These are phyloP conservation scores for Nymphalis c-album DNA, from an alignment of 2,888 invertebrate species.

Conservation along the genomic window DNA sequence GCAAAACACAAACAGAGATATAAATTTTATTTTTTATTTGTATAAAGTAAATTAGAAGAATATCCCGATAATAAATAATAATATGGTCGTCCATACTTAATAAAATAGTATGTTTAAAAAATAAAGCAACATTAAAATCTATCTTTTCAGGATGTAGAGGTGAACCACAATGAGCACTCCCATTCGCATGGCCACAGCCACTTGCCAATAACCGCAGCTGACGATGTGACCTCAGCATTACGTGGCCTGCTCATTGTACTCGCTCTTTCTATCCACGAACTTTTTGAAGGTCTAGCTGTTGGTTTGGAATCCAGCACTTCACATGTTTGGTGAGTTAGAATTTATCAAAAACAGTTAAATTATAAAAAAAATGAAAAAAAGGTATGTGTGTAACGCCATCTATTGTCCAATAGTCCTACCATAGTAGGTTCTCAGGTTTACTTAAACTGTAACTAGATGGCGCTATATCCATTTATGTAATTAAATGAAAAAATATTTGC, in stretches of 20 bases:
- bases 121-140: background rate
- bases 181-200: constrained; percentile 72
- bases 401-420: constrained; percentile 42
- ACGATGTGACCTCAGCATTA: constrained; percentile 79
- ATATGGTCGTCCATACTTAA: background rate
- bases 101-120: background rate
- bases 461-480: constrained; percentile 28
- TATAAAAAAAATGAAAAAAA: constrained; percentile 22
- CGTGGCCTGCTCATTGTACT: constrained; percentile 90
- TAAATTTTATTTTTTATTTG: too few relatives aligned
- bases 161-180: constrained; percentile 46
- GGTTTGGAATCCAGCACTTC: constrained; percentile 85
- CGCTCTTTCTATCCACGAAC: constrained; percentile 91
- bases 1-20: too few relatives aligned
- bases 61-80: background rate
- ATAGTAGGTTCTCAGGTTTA: background rate
- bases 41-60: too few relatives aligned
- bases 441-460: constrained; percentile 44
- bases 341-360: background rate
- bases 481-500: background rate
- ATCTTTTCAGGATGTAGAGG: constrained; percentile 60
- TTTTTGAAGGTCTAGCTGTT: constrained; percentile 92
- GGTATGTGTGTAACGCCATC: constrained; percentile 41
- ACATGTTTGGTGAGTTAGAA: constrained; percentile 63
- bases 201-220: constrained; percentile 64